A percentile compares a stretch with the other conserved stretches of the same genome.
phyloP scores from a whole-genome alignment of 2,113 vertebrate genomes.

The Patagioenas fasciata region DNA sequence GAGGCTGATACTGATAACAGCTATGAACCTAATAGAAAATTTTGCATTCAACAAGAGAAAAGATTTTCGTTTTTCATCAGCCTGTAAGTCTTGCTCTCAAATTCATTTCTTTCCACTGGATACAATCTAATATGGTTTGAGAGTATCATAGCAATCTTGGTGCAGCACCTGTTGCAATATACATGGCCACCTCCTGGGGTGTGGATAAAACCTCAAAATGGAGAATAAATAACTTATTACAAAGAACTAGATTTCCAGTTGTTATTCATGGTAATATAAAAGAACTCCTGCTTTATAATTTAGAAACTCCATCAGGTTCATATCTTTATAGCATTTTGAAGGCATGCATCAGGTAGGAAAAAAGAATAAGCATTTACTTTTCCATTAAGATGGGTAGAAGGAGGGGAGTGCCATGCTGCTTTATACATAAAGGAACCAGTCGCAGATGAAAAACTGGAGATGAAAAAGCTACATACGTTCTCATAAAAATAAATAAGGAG shows the following conservation, averaged over 20 bases:
- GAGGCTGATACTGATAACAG: conserved; percentile 43
- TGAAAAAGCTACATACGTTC: neutral
- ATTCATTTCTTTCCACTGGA: conserved; percentile 55
- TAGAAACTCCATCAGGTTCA: conserved; percentile 63
- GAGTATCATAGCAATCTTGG: conserved; percentile 49
- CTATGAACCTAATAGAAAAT: conserved; percentile 61
- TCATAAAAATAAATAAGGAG: conserved; percentile 37
- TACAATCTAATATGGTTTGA: conserved; percentile 58
- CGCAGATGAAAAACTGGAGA: neutral
- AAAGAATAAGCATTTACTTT: conserved; percentile 69
- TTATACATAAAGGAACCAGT: conserved; percentile 24
- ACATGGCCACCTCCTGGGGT: conserved; percentile 67
- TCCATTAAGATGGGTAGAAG: conserved; percentile 48
- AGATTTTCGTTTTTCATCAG: conserved; percentile 66
- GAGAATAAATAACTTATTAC: conserved; percentile 76
- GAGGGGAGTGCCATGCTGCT: neutral
- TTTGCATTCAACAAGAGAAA: conserved; percentile 71
- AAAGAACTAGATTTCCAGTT: conserved; percentile 71
- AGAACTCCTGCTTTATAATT: conserved; percentile 69
- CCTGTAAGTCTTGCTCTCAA: conserved; percentile 50
- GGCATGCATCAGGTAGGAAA: conserved; percentile 51
- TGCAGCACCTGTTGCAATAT: conserved; percentile 47
- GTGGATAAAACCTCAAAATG: conserved; percentile 76
- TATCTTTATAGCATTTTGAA: conserved; percentile 66
- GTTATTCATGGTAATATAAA: conserved; percentile 57